Conservation (phyloP, 92 coral and sea anemone genomes). For the Heteractis magnifica region DNA sequence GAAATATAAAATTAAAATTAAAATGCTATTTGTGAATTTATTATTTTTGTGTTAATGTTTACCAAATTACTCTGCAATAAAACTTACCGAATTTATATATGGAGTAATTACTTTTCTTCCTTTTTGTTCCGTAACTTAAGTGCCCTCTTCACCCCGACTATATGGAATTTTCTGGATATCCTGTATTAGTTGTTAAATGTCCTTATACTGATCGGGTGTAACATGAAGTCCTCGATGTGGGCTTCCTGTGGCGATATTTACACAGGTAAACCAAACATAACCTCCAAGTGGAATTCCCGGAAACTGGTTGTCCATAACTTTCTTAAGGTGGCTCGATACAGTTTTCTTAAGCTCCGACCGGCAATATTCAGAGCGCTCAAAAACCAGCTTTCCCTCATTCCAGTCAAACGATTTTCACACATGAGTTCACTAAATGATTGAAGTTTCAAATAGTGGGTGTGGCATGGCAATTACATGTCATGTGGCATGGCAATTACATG, state of each 20-base stretch:
- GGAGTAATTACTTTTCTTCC: not conserved
- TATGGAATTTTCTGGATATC: not conserved
- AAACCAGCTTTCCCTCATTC: no score
- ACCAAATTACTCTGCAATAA: not conserved
- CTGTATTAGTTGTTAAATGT: not conserved
- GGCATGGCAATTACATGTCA: no score
- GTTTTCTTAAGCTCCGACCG: no score
- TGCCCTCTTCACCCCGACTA: not conserved
- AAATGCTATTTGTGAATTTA: no score
- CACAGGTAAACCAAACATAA: not conserved
- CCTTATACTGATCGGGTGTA: not conserved
- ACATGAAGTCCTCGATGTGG: not conserved
- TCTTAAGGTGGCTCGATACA: no score
- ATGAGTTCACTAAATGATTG: no score
- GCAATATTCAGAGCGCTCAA: no score
- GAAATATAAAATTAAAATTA: not conserved
- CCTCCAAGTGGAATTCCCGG: no score
- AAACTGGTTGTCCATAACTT: no score
- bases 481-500: no score
- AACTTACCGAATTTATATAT: not conserved
- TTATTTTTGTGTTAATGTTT: not conserved
- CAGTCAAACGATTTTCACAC: no score
- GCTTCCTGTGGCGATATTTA: not conserved
- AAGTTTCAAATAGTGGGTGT: no score
- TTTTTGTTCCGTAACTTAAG: not conserved